Base-by-base conservation (phyloP, 1,140 invertebrate species). In the Drosophila mayri region DNA sequence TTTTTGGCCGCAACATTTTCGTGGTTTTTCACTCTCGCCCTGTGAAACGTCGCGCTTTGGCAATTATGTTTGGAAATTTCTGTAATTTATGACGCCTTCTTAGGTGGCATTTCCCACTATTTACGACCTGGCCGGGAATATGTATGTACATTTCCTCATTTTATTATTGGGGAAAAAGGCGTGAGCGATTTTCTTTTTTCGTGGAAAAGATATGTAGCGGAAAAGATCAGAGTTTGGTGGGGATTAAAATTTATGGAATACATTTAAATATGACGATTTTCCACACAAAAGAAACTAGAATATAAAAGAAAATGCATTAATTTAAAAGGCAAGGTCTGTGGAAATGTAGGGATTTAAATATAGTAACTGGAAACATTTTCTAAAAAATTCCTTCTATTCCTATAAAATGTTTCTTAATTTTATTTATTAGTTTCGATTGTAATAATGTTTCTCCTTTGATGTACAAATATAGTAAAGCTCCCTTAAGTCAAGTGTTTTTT, bases 41-140 rank as follows among this genome's bases (percentile, higher is more conserved):
- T 37, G 28, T 41, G 57, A 77, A 76, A 54, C 41, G 63, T 54
- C 58, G 65, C 49, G 58, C 63, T 68, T 68, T 68, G 59, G 80
- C 73, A 82, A 83, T 82, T 82, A 83, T 68, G 66, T 72, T 72
- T 72, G 68, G 66, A 72, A 59, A 60, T 71, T 67, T 72, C 28
- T 72, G 68, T 72, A 72, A 72, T 72, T 72, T 72, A 72, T 72
- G 68, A 59, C 22, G 37, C 43, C 68, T 72, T 72, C 68, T 60
- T 72, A 71, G 68, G 68, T 71, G 66, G 68, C 65, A 59, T 49
- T 12, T 54, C 28, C 14, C n/a, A 72, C 66, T 43, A 68, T 66
- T 66, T 68, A 66, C 61, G 44, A 71, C 4, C 50, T 58, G 38
- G 30, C 25, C 46, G 18, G 14, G 30, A 67, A 70, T 47, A 46